Evolutionary conservation across 2,888 invertebrate species (phyloP).

Genomic region (Eupeodes latifasciatus): DNA sequence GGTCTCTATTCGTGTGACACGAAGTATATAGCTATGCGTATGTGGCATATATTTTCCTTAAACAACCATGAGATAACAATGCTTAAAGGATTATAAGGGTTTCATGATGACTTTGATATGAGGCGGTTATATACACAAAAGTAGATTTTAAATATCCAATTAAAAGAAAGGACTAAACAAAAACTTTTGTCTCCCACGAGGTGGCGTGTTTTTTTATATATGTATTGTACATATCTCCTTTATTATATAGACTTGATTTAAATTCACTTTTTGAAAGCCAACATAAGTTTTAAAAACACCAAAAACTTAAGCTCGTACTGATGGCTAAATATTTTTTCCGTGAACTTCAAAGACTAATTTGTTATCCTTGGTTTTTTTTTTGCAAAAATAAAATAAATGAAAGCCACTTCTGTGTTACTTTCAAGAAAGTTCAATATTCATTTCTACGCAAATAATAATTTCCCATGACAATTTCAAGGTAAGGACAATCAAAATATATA

Average conservation of each 20-base stretch:
- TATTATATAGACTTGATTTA: too few species aligned
- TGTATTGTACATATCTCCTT: background rate
- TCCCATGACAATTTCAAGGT: slow-evolving; percentile 48
- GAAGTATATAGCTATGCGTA: too few species aligned
- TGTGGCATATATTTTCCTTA: too few species aligned
- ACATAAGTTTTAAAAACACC: slow-evolving; percentile 11
- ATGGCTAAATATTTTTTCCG: background rate
- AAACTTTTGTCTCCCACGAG: background rate
- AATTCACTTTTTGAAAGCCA: background rate
- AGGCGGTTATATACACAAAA: too few species aligned
- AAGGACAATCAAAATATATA: background rate
- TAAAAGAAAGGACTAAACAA: background rate
- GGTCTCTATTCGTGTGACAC: too few species aligned
- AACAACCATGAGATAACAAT: too few species aligned
- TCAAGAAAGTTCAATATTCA: slow-evolving; percentile 7
- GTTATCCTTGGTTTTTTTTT: background rate
- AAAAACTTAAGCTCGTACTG: background rate
- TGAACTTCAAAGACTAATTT: background rate
- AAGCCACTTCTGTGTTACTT: background rate
- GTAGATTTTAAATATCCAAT: too few species aligned
- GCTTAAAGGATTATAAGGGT: too few species aligned
- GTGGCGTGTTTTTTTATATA: background rate
- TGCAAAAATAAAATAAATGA: background rate
- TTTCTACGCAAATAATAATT: slow-evolving; percentile 31
- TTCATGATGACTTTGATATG: too few species aligned